Conservation (phyloP, 2,888 invertebrate genomes). For the Lasioglossum vierecki region DNA sequence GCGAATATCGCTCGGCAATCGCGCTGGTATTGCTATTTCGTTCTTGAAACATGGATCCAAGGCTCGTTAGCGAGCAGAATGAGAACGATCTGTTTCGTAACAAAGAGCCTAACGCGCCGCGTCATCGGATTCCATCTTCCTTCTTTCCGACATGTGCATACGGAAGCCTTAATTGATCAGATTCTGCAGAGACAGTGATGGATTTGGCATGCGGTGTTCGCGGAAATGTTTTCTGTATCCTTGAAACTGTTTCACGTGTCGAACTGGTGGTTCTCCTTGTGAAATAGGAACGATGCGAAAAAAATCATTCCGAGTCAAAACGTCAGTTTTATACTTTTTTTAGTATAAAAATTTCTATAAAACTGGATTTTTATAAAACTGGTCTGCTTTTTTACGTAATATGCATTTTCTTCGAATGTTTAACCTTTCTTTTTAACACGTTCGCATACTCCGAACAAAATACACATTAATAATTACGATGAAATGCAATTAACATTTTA, state of each 20-base stretch:
- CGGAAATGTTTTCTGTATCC: conserved; percentile 51
- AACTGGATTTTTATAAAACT: background rate
- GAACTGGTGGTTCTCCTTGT: background rate
- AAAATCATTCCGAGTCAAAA: background rate
- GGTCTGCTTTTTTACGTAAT: background rate
- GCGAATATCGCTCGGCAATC: conserved; percentile 45
- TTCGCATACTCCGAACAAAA: background rate
- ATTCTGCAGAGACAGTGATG: conserved; percentile 38
- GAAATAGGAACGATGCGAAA: background rate
- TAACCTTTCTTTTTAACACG: background rate
- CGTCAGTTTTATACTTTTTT: background rate
- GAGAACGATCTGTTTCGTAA: conserved; percentile 46
- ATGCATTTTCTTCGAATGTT: background rate
- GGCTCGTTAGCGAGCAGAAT: conserved; percentile 54
- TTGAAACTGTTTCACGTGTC: conserved; percentile 20
- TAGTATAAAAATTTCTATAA: background rate
- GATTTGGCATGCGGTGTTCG: conserved; percentile 50
- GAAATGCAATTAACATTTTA: too few relatives aligned
- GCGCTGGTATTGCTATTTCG: conserved; percentile 17
- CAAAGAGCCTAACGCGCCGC: conserved; percentile 33
- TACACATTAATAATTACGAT: too few relatives aligned
- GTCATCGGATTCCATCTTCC: conserved; percentile 25
- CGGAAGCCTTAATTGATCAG: conserved; percentile 50
- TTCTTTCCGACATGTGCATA: conserved; percentile 11
- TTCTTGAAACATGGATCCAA: conserved; percentile 1